A percentile compares a stretch with the other conserved stretches of the same genome.
Evolutionary conservation across 2,797 vertebrate species (phyloP).

Genomic region (Knipowitschia caucasica): DNA sequence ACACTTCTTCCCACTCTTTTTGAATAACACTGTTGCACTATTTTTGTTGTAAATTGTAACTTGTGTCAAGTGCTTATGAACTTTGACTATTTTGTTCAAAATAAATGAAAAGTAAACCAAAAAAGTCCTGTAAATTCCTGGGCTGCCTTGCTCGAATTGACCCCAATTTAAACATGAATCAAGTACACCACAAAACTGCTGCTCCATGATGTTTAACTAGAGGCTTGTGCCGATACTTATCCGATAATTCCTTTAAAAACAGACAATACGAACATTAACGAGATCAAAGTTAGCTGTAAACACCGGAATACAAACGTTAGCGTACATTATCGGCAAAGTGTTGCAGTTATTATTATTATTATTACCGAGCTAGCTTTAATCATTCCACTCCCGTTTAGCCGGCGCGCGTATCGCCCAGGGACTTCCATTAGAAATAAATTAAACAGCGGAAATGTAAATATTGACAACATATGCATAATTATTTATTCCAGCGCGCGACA

Average conservation of each 20-base stretch:
- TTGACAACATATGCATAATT: constrained; percentile 72
- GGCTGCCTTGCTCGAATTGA: too few relatives aligned
- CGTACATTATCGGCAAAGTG: constrained; percentile 48
- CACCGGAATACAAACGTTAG: constrained; percentile 44
- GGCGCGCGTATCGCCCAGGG: constrained; percentile 59
- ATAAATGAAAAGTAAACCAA: too few relatives aligned
- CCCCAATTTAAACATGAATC: too few relatives aligned
- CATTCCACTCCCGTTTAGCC: constrained; percentile 66
- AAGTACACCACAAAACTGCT: too few relatives aligned
- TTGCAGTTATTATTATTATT: constrained; percentile 68
- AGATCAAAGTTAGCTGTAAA: constrained; percentile 56
- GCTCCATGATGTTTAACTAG: too few relatives aligned
- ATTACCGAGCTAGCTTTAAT: constrained; percentile 64
- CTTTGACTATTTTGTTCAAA: too few relatives aligned
- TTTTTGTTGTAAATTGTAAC: too few relatives aligned
- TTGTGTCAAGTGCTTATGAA: too few relatives aligned
- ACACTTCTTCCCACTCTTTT: too few relatives aligned
- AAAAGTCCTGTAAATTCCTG: too few relatives aligned
- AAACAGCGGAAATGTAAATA: constrained; percentile 76
- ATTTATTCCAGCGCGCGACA: constrained; percentile 63
- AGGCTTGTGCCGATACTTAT: constrained; percentile 15
- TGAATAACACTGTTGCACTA: too few relatives aligned
- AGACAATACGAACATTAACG: constrained; percentile 45
- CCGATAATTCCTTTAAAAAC: constrained; percentile 41
- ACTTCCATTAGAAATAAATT: constrained; percentile 72